A percentile compares a stretch with the other conserved stretches of the same genome.
phyloP scores from a whole-genome alignment of 2,888 invertebrate species.

The Danaus chrysippus region DNA sequence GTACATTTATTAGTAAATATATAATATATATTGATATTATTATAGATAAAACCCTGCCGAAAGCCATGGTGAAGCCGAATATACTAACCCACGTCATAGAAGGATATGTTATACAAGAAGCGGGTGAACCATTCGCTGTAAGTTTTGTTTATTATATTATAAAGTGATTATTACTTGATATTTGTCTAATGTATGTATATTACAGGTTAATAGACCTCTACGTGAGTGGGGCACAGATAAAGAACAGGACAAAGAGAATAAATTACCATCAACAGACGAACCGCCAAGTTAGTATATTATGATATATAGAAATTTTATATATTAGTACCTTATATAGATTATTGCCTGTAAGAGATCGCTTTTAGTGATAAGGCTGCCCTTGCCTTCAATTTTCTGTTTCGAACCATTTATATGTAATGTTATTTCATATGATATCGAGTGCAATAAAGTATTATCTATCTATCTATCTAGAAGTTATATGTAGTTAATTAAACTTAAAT shows the following conservation, averaged over 20 bases:
- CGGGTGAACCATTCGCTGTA: conserved; percentile 93
- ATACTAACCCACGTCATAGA: conserved; percentile 97
- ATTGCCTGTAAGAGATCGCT: too few species aligned
- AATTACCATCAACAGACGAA: conserved; percentile 79
- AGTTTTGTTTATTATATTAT: conserved; percentile 51
- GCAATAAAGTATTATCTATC: too few species aligned
- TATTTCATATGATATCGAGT: too few species aligned
- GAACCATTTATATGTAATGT: too few species aligned
- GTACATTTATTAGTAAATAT: neutral
- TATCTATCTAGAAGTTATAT: too few species aligned
- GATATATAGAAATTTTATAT: neutral
- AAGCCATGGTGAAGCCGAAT: conserved; percentile 96
- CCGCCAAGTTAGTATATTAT: conserved; percentile 83
- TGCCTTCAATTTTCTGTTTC: too few species aligned
- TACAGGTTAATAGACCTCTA: conserved; percentile 70
- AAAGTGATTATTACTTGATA: neutral
- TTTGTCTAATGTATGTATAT: neutral
- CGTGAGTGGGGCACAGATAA: conserved; percentile 60
- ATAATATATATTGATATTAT: neutral
- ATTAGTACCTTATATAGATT: too few species aligned
- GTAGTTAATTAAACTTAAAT: too few species aligned
- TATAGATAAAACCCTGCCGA: conserved; percentile 82
- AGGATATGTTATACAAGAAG: conserved; percentile 97
- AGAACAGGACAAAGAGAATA: conserved; percentile 79
- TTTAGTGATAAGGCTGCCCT: too few species aligned